These are phyloP conservation scores for Sitodiplosis mosellana DNA, from an alignment of 1,140 invertebrate genomes.

Conservation along the genomic window DNA sequence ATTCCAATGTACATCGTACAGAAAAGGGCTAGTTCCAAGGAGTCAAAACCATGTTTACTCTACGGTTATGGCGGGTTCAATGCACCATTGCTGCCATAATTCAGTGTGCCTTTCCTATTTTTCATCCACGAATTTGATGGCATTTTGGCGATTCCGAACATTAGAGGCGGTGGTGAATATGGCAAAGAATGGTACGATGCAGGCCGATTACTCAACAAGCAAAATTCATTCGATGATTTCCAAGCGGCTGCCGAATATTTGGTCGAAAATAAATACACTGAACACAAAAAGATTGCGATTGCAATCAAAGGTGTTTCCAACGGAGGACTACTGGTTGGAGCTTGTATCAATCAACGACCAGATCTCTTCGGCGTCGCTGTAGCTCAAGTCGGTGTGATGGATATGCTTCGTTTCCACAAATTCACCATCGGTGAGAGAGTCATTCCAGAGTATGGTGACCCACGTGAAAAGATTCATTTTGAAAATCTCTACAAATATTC, in stretches of 20 bases:
- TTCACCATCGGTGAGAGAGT: constrained; percentile 82
- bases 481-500: constrained; percentile 63
- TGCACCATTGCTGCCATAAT: constrained; percentile 65
- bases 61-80: constrained; percentile 96
- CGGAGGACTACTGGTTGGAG: constrained; percentile 68
- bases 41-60: constrained; percentile 56
- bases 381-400: constrained; percentile 38
- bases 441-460: constrained; percentile 66
- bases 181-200: constrained; percentile 74
- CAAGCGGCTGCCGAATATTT: constrained; percentile 64
- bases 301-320: constrained; percentile 71
- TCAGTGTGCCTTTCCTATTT: constrained; percentile 60
- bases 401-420: constrained; percentile 77
- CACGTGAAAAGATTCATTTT: constrained; percentile 59
- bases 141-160: constrained; percentile 73
- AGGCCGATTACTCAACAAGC: constrained; percentile 62
- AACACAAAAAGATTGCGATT: constrained; percentile 44
- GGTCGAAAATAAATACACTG: constrained; percentile 54
- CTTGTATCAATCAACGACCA: constrained; percentile 65
- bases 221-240: constrained; percentile 80
- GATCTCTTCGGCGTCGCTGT: constrained; percentile 65
- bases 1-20: constrained; percentile 89
- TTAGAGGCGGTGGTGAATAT: constrained; percentile 81
- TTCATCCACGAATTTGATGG: constrained; percentile 77
- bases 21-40: constrained; percentile 33